phyloP scores from a whole-genome alignment of 2,888 invertebrate genomes.

The Brachyptera putata region DNA sequence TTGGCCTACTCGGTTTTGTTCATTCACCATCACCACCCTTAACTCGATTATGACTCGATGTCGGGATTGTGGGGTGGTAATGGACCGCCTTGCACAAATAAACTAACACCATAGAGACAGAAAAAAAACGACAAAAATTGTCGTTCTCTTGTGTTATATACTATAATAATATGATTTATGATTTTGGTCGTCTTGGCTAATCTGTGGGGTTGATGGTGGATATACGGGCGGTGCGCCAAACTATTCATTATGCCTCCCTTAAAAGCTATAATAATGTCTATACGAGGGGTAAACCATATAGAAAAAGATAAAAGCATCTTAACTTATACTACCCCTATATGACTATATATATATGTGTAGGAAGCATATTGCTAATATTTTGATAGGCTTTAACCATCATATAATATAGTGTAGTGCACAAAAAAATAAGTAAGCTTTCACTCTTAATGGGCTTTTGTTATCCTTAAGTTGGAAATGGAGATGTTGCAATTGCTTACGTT shows the following conservation, averaged over 20 bases:
- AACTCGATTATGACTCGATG: conserved; percentile 6
- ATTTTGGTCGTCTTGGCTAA: conserved; percentile 12
- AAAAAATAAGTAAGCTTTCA: too few species aligned
- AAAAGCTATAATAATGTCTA: conserved; percentile 6
- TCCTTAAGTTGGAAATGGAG: too few species aligned
- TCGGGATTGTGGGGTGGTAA: conserved; percentile 5
- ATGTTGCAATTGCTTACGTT: too few species aligned
- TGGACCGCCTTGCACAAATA: not conserved
- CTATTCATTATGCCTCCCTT: conserved; percentile 19
- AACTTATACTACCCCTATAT: not conserved
- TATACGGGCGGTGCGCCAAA: conserved; percentile 9
- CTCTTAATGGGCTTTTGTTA: too few species aligned
- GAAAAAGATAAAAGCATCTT: conserved; percentile 10
- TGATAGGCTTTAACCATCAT: too few species aligned
- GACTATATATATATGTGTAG: too few species aligned
- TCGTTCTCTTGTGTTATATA: too few species aligned
- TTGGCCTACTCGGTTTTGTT: not conserved
- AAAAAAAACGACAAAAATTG: conserved; percentile 1
- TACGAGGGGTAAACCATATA: not conserved
- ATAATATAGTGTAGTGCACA: too few species aligned
- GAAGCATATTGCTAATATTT: conserved; percentile 1
- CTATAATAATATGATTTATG: conserved; percentile 18
- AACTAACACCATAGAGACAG: conserved; percentile 6
- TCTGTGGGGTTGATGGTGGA: conserved; percentile 11
- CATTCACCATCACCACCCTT: not conserved